These are phyloP conservation scores for Onychomys leucogaster DNA, from an alignment of 2,797 vertebrate genomes.

Conservation along the genomic window DNA sequence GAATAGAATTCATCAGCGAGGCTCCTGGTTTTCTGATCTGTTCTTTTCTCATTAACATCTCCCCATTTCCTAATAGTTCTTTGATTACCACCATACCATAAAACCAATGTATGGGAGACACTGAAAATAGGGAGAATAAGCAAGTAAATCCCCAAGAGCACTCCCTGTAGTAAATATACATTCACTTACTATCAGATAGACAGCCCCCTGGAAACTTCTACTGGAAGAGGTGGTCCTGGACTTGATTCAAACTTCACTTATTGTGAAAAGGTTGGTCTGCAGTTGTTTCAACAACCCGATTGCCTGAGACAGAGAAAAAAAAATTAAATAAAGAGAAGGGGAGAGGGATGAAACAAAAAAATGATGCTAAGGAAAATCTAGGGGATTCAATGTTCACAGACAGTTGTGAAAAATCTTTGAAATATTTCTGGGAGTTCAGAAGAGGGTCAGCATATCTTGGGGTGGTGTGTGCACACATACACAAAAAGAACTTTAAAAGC, in stretches of 20 bases:
- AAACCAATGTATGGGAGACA: neutral
- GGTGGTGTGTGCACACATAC: neutral
- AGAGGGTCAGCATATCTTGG: neutral
- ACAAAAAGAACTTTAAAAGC: neutral
- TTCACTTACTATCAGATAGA: neutral
- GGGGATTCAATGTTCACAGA: neutral
- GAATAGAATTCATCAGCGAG: neutral
- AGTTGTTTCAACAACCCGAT: neutral
- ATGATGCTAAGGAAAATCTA: neutral
- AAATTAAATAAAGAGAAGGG: neutral
- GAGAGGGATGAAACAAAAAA: neutral
- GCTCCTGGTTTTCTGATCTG: neutral
- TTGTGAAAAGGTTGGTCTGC: neutral
- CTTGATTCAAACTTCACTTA: neutral
- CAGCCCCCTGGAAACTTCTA: neutral
- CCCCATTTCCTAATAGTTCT: neutral
- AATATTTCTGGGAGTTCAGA: neutral
- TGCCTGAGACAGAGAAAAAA: neutral
- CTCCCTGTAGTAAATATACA: neutral
- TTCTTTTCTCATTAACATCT: neutral
- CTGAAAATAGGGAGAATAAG: fast-evolving
- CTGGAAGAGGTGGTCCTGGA: neutral
- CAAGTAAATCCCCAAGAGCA: neutral
- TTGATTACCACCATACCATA: neutral
- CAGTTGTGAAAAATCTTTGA: neutral